Base-by-base conservation (phyloP, 2,888 invertebrate species). In the Rotaria magnacalcarata region DNA sequence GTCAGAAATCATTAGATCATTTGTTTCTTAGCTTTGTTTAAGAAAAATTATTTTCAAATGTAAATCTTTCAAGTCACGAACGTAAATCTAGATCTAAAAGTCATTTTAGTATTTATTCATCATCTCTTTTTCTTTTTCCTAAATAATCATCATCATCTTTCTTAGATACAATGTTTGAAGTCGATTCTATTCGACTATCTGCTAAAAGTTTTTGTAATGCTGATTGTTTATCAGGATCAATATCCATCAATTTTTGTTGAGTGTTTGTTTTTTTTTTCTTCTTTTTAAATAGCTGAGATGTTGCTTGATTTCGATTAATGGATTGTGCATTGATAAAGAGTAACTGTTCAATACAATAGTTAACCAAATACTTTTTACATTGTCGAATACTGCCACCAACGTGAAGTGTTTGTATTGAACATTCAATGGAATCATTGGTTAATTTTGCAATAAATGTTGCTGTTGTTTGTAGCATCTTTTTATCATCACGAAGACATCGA, bases 161-260 rank as follows among this genome's bases (percentile, higher is more conserved):
- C 34, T 34, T 34, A 34, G 19, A 41, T 67, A 67, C 67, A 41
- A 67, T 14, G 34, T 11, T 67, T 1, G 67, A 67, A 34, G 16
- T 19, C 14, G 80, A 80, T 47, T 80, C 80, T 11, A 80, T 80
- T 47, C 80, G 80, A 80, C 80, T 80, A 80, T 80, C 80, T 10
- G n/a, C 24, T 47, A 80, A 80, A 14, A 80, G 47, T n/a, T 24
- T 80, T 47, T 80, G 47, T n/a, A 80, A 80, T 47, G 47, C 47
- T 47, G 14, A 10, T 80, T 43, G 43, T 80, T 47, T 80, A n/a
- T 80, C 47, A 7, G 24, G 3, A 47, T 80, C 80, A 47, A 80
- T 11, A 21, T 21, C 24, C 47, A 80, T 80, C 4, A 14, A n/a
- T 4, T 24, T 24, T 47, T 80, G 80, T 47, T 80, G 24, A n/a